Conservation (phyloP, 2,113 vertebrate species). For the Pteropus alecto region DNA sequence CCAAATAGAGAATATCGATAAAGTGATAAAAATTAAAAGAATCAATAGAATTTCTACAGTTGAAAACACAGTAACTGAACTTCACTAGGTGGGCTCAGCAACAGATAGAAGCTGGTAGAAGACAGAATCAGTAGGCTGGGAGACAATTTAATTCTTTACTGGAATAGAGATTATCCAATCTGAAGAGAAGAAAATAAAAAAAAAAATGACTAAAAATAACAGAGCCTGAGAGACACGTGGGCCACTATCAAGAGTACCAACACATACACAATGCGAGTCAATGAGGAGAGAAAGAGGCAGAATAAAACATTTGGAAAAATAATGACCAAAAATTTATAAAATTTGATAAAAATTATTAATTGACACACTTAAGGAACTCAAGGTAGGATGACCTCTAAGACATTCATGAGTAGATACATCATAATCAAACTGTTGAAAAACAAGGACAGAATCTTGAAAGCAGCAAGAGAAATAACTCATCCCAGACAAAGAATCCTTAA, state of each 20-base stretch:
- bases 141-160: neutral
- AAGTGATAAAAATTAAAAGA: neutral
- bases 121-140: neutral
- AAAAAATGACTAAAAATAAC: neutral
- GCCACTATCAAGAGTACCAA: neutral
- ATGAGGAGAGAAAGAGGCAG: neutral
- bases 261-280: neutral
- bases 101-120: neutral
- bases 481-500: rapidly evolving
- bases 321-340: neutral
- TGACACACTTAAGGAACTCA: neutral
- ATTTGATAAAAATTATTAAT: neutral
- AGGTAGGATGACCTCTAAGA: neutral
- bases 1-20: neutral
- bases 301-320: neutral
- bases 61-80: neutral
- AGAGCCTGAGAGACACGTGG: neutral
- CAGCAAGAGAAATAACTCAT: neutral
- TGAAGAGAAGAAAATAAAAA: neutral
- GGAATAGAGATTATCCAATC: neutral
- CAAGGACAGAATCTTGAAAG: neutral
- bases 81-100: neutral
- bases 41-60: neutral
- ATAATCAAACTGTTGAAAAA: neutral
- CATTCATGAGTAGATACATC: neutral